phyloP scores from a whole-genome alignment of 1,140 invertebrate species.

The Formica selysi region DNA sequence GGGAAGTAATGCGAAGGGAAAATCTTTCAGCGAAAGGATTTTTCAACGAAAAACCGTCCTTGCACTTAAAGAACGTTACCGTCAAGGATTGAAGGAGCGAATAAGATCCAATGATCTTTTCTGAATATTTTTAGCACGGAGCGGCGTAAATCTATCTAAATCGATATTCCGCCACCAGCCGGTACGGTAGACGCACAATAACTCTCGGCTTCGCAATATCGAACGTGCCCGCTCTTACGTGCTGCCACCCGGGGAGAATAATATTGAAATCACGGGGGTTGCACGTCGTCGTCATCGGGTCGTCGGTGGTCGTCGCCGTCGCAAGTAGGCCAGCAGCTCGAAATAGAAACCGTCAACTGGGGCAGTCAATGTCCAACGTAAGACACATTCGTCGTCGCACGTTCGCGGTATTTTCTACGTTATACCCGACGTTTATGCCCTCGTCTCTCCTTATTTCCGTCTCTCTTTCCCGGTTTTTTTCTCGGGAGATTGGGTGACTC shows the following conservation, averaged over 20 bases:
- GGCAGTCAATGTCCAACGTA: slow-evolving; percentile 75
- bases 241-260: slow-evolving; percentile 66
- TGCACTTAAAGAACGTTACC: not conserved
- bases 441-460: slow-evolving; percentile 31
- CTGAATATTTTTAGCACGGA: slow-evolving; percentile 41
- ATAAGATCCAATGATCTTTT: slow-evolving; percentile 17
- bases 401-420: slow-evolving; percentile 50
- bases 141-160: slow-evolving; percentile 34
- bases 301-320: slow-evolving; percentile 53
- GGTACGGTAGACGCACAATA: slow-evolving; percentile 33
- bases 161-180: slow-evolving; percentile 11
- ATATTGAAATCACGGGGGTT: slow-evolving; percentile 74
- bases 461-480: slow-evolving; percentile 37
- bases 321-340: slow-evolving; percentile 74
- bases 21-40: not conserved
- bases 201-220: slow-evolving; percentile 65
- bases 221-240: slow-evolving; percentile 56
- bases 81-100: not conserved
- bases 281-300: slow-evolving; percentile 55
- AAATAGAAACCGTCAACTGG: slow-evolving; percentile 76
- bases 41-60: not conserved
- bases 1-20: no score
- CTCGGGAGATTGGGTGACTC: not conserved
- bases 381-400: slow-evolving; percentile 60
- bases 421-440: not conserved